Evolutionary conservation across 2,797 vertebrate species (phyloP).

Genomic region (Platalea minor): DNA sequence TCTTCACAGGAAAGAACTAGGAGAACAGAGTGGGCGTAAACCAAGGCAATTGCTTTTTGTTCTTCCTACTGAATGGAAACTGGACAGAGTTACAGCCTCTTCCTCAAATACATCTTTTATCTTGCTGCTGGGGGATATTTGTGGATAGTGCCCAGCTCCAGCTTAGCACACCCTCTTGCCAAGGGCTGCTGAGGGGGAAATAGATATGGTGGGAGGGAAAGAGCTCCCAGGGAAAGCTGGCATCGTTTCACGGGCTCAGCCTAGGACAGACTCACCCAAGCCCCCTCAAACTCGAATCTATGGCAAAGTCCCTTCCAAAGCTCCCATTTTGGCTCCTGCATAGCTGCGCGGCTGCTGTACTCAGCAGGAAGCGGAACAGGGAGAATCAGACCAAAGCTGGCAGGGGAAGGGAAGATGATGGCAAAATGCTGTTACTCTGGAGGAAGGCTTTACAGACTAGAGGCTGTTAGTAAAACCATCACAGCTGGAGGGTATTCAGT

Average conservation of each 20-base stretch:
- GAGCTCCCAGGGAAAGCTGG: not conserved
- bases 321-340: not conserved
- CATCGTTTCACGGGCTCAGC: not conserved
- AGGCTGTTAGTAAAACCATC: not conserved
- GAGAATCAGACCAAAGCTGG: not conserved
- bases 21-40: not conserved
- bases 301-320: not conserved
- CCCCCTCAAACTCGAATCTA: not conserved
- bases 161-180: not conserved
- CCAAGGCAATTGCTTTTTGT: not conserved
- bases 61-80: not conserved
- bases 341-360: not conserved
- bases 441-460: not conserved
- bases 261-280: not conserved
- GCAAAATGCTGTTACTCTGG: not conserved
- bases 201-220: not conserved
- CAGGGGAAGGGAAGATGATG: not conserved
- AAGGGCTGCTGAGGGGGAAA: not conserved
- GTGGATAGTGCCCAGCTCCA: not conserved
- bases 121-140: not conserved
- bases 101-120: not conserved
- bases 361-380: not conserved
- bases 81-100: not conserved
- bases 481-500: not conserved
- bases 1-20: not conserved